Percentiles rank a stretch among this genome's conserved stretches.
These are phyloP conservation scores for Cervus canadensis DNA, from an alignment of 2,113 vertebrate species.

Conservation along the genomic window DNA sequence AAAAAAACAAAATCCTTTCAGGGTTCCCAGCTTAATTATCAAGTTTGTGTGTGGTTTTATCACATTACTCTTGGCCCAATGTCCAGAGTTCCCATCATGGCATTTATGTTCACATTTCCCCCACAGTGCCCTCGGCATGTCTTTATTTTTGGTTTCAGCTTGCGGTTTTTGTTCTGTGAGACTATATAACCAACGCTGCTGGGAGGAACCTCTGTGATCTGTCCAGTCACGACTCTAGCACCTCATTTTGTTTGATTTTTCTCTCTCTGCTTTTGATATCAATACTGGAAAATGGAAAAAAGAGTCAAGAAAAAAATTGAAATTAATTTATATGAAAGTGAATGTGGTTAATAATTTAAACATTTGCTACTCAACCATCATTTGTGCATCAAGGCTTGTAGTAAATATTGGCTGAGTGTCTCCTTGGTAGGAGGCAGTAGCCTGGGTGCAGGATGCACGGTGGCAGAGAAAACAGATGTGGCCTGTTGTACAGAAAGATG, in stretches of 20 bases:
- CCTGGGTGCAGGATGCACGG: accelerated
- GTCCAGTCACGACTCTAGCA: no score
- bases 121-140: not conserved
- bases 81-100: no score
- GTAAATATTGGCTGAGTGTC: not conserved
- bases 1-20: not conserved
- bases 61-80: not conserved
- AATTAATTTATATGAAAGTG: not conserved
- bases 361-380: no score
- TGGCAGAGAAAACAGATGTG: not conserved
- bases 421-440: not conserved
- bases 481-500: not conserved
- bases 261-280: not conserved
- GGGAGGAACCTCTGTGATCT: accelerated
- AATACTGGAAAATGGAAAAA: not conserved
- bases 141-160: not conserved
- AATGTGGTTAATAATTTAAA: not conserved
- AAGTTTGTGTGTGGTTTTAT: not conserved
- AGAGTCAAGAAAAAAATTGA: not conserved
- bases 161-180: not conserved
- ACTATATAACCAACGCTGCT: accelerated
- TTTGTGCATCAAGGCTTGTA: not conserved
- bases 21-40: not conserved
- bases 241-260: no score
- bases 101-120: accelerated